Evolutionary conservation across 1,140 invertebrate species (phyloP).

Genomic region (Drosophila paulistorum): DNA sequence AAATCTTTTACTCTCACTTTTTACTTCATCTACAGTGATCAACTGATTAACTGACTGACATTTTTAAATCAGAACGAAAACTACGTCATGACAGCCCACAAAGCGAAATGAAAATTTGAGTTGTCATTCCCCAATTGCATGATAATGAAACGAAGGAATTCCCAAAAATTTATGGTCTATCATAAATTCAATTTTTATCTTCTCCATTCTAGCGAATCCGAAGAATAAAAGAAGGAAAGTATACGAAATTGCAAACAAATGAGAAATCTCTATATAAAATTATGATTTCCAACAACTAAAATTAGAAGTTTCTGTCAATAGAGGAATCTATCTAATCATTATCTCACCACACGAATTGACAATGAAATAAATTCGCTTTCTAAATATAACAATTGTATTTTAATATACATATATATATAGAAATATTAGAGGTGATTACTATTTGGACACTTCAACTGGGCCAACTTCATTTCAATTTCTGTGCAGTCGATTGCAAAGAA

Average conservation of each 20-base stretch:
- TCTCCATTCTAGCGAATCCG: neutral
- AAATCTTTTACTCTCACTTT: constrained; percentile 76
- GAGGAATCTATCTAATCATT: neutral
- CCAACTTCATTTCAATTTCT: neutral
- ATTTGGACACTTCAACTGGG: neutral
- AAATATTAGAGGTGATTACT: neutral
- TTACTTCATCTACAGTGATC: constrained; percentile 43
- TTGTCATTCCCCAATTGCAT: constrained; percentile 30
- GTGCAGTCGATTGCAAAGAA: too few species aligned
- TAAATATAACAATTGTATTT: neutral
- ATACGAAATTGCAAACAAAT: neutral
- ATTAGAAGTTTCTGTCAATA: neutral
- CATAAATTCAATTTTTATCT: constrained; percentile 2
- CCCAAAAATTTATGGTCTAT: constrained; percentile 33
- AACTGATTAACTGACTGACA: constrained; percentile 38
- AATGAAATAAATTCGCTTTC: neutral
- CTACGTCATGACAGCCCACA: constrained; percentile 16
- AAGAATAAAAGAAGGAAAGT: neutral
- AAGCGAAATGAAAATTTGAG: constrained; percentile 8
- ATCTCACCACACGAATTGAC: neutral
- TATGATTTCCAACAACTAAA: neutral
- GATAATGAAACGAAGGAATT: constrained; percentile 35
- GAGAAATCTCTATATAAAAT: neutral
- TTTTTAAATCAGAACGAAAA: constrained; percentile 28
- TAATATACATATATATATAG: neutral